Percentiles rank a stretch among this genome's conserved stretches.
These are phyloP conservation scores for Hemibagrus guttatus DNA, from an alignment of 2,797 vertebrate genomes.

Conservation along the genomic window DNA sequence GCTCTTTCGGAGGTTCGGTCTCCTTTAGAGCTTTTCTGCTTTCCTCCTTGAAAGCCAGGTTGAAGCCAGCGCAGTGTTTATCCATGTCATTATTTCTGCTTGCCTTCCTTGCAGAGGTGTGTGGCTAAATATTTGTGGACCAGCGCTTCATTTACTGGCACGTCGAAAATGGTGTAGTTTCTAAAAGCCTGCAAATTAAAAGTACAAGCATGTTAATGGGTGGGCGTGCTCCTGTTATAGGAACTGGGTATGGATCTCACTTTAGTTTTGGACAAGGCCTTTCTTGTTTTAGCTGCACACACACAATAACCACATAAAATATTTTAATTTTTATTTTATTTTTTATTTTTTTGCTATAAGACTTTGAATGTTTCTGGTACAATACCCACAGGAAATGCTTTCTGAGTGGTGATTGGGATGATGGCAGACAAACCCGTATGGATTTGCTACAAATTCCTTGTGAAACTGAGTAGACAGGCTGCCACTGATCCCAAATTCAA, in stretches of 20 bases:
- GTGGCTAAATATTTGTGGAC: slow-evolving; percentile 43
- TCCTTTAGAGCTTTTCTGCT: slow-evolving; percentile 6
- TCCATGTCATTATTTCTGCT: slow-evolving; percentile 37
- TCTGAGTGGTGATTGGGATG: neutral
- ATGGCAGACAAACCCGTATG: neutral
- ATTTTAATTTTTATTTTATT: too few relatives aligned
- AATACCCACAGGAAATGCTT: neutral
- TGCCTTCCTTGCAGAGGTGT: slow-evolving; percentile 28
- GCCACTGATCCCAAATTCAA: neutral
- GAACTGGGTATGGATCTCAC: neutral
- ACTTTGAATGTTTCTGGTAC: neutral
- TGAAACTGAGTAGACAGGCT: neutral
- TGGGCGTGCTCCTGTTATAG: neutral
- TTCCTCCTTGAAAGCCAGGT: slow-evolving; percentile 28
- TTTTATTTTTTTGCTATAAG: neutral
- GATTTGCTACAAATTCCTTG: neutral
- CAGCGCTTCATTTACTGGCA: slow-evolving; percentile 3
- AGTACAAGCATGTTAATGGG: slow-evolving; percentile 42
- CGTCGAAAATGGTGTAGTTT: slow-evolving; percentile 56
- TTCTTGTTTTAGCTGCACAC: neutral
- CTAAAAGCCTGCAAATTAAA: slow-evolving; percentile 48
- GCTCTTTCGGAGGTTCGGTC: slow-evolving; percentile 25
- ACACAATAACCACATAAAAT: neutral
- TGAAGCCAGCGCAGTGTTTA: slow-evolving; percentile 37
- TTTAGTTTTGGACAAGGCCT: neutral